A percentile compares a stretch with the other conserved stretches of the same genome.
Conservation (phyloP, 2,888 invertebrate genomes). For the Drosophila mercatorum region DNA sequence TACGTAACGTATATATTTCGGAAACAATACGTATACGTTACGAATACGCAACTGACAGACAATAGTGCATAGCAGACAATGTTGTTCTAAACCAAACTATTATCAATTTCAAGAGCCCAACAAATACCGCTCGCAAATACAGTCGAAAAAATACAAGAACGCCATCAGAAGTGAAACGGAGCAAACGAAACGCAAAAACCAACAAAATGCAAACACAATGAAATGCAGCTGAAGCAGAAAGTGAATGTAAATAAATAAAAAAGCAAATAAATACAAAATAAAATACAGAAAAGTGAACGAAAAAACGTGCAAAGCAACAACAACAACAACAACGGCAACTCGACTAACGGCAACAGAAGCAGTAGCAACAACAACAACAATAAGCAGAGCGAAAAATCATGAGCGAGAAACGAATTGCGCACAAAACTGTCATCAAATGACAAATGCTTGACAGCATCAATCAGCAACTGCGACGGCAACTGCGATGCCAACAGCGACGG, state of each 20-base stretch:
- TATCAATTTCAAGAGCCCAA: conserved; percentile 6
- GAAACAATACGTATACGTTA: neutral
- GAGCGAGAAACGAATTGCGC: conserved; percentile 82
- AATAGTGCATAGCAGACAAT: neutral
- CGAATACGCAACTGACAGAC: neutral
- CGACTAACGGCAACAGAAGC: conserved; percentile 17
- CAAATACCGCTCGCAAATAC: conserved; percentile 11
- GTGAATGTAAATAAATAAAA: conserved; percentile 55
- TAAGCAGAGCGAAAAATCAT: conserved; percentile 69
- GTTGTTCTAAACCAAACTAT: neutral
- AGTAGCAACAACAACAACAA: conserved; percentile 33
- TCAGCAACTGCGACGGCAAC: conserved; percentile 62
- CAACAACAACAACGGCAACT: conserved; percentile 11
- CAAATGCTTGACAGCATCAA: conserved; percentile 84
- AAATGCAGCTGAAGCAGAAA: conserved; percentile 64
- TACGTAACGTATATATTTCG: neutral
- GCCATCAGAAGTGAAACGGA: conserved; percentile 32
- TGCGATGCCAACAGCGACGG: conserved; percentile 13
- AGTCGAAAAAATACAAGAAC: neutral
- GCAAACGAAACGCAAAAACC: conserved; percentile 19
- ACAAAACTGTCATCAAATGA: conserved; percentile 84
- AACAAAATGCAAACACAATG: conserved; percentile 49
- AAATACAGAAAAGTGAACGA: conserved; percentile 46
- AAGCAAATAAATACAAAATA: conserved; percentile 46
- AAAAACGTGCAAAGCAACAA: conserved; percentile 34